Conservation (phyloP, 1,140 invertebrate genomes). For the Sesamia nonagrioides region DNA sequence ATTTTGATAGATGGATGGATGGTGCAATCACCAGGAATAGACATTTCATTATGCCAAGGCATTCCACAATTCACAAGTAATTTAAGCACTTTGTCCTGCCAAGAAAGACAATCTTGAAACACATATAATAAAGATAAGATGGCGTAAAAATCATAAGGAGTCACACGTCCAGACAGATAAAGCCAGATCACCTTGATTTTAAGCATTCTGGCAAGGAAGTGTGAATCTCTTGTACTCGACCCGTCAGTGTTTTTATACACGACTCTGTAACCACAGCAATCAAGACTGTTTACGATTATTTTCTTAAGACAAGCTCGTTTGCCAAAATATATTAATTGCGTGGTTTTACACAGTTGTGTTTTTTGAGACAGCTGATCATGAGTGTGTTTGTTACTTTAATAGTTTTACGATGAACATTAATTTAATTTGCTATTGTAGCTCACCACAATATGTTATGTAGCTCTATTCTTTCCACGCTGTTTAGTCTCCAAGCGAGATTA, state of each 20-base stretch:
- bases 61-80: not conserved
- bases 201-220: constrained; percentile 39
- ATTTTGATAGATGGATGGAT: too few relatives aligned
- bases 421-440: constrained; percentile 10
- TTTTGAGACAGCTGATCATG: not conserved
- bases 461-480: not conserved
- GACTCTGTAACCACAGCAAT: constrained; percentile 25
- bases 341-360: not conserved
- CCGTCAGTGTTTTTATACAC: not conserved
- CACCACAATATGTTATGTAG: not conserved
- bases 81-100: constrained; percentile 26
- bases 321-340: constrained; percentile 34
- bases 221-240: constrained; percentile 28
- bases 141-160: constrained; percentile 28
- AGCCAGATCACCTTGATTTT: constrained; percentile 42
- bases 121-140: constrained; percentile 10
- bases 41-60: not conserved
- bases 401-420: constrained; percentile 3
- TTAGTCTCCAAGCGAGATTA: not conserved
- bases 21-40: not conserved
- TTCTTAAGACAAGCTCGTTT: constrained; percentile 21
- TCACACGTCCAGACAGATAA: constrained; percentile 34
- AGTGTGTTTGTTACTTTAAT: not conserved
- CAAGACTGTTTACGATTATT: constrained; percentile 39
- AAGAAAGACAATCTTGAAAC: constrained; percentile 17